Evolutionary conservation across 2,888 invertebrate genomes (phyloP), one percentile per base, ranked within the genome.

Genomic region (Andrena chrysosceles): DNA sequence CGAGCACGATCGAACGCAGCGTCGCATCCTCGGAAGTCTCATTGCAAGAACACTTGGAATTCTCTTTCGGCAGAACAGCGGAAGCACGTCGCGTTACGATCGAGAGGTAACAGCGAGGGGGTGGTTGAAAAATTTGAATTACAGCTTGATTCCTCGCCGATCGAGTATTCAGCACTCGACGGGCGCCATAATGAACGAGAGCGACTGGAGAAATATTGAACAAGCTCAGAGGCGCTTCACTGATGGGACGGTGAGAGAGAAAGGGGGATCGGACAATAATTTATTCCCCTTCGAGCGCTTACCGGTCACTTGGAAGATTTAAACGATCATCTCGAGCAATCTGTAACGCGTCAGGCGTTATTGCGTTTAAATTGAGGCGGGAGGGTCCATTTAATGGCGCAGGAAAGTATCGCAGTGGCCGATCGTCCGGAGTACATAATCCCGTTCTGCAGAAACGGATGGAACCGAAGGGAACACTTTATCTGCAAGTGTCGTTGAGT

Each of bases 101-200:
- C 2, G 42, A 16, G 13, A 26, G 23, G 20, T 42, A 16, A 16
- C 42, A 16, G 16, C 42, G 13, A 16, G 42, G 16, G 42, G 16
- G 5, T 16, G 42, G 42, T 42, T 42, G 42, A 42, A 42, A 42
- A 42, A 42, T 42, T 42, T 42, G 42, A 42, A 42, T 42, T 16
- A 5, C 42, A 42, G 42, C 42, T 42, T 5, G 42, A 42, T 42
- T 42, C 20, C n/a, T 68, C 56, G 63, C 70, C 63, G 70, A 81
- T 85, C 85, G 64, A 76, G 33, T 60, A 70, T 75, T 33, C 79
- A 62, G n/a, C 35, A 48, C 67, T 56, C 59, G 67, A 63, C 35
- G 48, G 63, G 62, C 48, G 23, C 68, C 62, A 68, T 64, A 42
- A 70, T 69, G 70, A 71, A 33, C 52, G 8, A 16, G 13, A 7